A percentile compares a stretch with the other conserved stretches of the same genome.
Conservation (phyloP, 2,888 invertebrate genomes). For the Clunio marinus region DNA sequence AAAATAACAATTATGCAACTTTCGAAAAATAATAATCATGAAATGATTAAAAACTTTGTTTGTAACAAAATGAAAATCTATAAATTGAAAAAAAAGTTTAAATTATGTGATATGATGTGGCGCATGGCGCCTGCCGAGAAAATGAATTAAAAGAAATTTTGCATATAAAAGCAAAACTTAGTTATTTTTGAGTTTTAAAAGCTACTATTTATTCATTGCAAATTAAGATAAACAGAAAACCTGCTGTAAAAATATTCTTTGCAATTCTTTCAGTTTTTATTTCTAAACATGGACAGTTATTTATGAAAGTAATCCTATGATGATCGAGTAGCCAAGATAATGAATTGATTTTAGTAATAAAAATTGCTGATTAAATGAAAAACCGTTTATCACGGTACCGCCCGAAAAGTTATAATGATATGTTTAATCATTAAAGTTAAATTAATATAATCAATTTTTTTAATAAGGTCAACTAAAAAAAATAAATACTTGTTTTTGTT, state of each 20-base stretch:
- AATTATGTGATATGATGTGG: conserved; percentile 2
- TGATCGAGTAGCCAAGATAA: no score
- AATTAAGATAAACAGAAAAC: no score
- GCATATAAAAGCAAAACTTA: background rate
- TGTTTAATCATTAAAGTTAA: no score
- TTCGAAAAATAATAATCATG: background rate
- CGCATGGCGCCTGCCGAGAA: conserved; percentile 17
- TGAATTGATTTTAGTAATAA: no score
- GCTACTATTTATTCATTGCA: no score
- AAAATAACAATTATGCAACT: conserved; percentile 1
- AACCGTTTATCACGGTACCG: background rate
- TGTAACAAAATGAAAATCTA: background rate
- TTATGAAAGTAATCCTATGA: no score
- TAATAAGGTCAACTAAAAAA: background rate
- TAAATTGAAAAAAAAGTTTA: conserved; percentile 12
- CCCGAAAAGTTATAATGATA: background rate
- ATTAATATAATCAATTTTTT: conserved; percentile 19
- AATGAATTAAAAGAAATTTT: conserved; percentile 6
- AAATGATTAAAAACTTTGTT: conserved; percentile 14
- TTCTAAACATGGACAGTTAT: no score
- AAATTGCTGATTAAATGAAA: no score
- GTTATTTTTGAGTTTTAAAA: no score
- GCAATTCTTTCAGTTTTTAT: no score
- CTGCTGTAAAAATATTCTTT: no score
- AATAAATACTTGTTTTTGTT: conserved; percentile 16